Conservation (phyloP, 2,888 invertebrate genomes). For the Notocelia uddmanniana region DNA sequence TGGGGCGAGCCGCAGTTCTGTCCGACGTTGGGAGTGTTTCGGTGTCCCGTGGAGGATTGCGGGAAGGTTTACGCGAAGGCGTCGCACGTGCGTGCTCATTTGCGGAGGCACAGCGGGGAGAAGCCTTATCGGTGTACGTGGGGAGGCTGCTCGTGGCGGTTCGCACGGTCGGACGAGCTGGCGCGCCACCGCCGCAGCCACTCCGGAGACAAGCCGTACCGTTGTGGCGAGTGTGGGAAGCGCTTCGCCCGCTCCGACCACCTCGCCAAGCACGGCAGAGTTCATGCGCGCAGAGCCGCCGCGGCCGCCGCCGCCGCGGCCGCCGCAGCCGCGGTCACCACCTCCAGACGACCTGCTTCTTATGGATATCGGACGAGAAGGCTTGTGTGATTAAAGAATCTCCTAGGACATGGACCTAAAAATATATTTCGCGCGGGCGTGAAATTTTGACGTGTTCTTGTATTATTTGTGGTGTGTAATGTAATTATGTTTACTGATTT, state of each 20-base stretch:
- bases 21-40: conserved; percentile 86
- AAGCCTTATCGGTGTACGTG: conserved; percentile 91
- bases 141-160: conserved; percentile 95
- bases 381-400: conserved; percentile 60
- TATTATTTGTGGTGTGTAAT: neutral
- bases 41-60: conserved; percentile 90
- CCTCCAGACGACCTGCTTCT: conserved; percentile 33
- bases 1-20: conserved; percentile 79
- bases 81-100: conserved; percentile 95
- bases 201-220: conserved; percentile 97
- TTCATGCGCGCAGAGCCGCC: conserved; percentile 89
- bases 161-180: conserved; percentile 97
- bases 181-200: conserved; percentile 97
- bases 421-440: conserved; percentile 39
- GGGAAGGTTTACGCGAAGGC: conserved; percentile 95
- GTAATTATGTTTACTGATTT: neutral
- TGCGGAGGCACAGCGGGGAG: conserved; percentile 94
- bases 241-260: conserved; percentile 97
- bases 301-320: conserved; percentile 66
- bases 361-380: conserved; percentile 60
- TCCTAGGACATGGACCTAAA: conserved; percentile 33
- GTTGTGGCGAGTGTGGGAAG: conserved; percentile 94
- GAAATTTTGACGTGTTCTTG: conserved; percentile 4
- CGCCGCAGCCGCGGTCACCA: conserved; percentile 51
- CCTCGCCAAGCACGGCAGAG: conserved; percentile 95